phyloP scores from a whole-genome alignment of 2,888 invertebrate species.

The Dasypolia templi region DNA sequence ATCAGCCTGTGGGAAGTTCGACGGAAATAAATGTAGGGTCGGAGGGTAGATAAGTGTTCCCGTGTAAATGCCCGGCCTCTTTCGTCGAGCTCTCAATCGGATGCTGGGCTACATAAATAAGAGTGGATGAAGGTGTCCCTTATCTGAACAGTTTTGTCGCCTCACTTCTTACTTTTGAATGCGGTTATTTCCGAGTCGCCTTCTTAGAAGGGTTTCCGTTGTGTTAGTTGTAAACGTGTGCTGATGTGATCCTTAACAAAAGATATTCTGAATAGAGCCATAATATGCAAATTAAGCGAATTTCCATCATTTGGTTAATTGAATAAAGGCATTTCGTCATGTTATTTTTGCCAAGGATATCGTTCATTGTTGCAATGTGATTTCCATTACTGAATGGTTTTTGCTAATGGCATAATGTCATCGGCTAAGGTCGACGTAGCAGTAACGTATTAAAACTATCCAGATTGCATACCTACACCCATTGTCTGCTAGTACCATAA shows the following conservation, averaged over 20 bases:
- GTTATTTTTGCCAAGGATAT: conserved; percentile 8
- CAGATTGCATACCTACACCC: conserved; percentile 37
- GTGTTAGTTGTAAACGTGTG: conserved; percentile 18
- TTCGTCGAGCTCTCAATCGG: conserved; percentile 86
- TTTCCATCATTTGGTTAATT: background rate
- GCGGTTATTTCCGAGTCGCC: conserved; percentile 70
- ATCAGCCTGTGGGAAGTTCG: conserved; percentile 80
- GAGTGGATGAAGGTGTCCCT: conserved; percentile 84
- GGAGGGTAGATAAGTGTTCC: conserved; percentile 88
- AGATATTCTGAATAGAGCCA: background rate
- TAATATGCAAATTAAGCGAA: background rate
- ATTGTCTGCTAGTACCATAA: conserved; percentile 41
- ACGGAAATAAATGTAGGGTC: conserved; percentile 87
- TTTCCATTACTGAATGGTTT: conserved; percentile 5
- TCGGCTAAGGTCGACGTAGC: background rate
- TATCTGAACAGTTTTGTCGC: conserved; percentile 80
- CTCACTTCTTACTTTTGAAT: conserved; percentile 80
- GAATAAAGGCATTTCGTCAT: background rate
- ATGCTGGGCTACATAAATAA: conserved; percentile 89
- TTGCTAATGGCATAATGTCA: conserved; percentile 1
- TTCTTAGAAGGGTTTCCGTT: conserved; percentile 64
- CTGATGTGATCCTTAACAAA: background rate
- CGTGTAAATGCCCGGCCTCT: conserved; percentile 83
- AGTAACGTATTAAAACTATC: conserved; percentile 20
- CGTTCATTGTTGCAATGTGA: background rate